Evolutionary conservation across 2,888 invertebrate genomes (phyloP), one percentile per base, ranked within the genome.

Genomic region (Galeruca laticollis): DNA sequence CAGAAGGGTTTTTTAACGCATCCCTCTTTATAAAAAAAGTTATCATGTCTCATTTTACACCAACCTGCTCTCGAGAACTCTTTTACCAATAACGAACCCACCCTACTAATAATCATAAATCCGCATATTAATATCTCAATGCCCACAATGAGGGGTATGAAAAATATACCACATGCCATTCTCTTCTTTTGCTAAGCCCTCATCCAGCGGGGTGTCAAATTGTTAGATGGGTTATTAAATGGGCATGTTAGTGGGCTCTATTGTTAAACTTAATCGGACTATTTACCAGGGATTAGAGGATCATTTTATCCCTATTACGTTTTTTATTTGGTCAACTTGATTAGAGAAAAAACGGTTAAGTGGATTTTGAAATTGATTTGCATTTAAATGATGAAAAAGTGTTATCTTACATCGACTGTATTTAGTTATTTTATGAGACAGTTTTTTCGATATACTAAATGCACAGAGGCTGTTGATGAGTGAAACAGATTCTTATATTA

Each of bases 161-260:
- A 69, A 62, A 70, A 68, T 66, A 60, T 70, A 70, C 71, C 73
- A 74, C 73, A 74, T 74, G 73, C 70, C 56, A 70, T 65, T 71
- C 69, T 59, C 60, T 61, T 68, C 69, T 62, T 47, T n/a, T 15
- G 56, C 26, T 66, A 59, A 66, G 51, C 59, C 66, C 37, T 57
- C 47, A 70, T 72, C 68, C 71, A 47, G 65, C 69, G 70, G 72
- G 75, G 75, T 73, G 75, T 73, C 75, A 72, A 72, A 73, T 73
- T 68, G 66, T 73, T 63, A 69, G 69, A 68, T 60, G 71, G 70
- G 71, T 73, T 74, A 74, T 75, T 73, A 73, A 75, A 75, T 70
- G 72, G 73, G 69, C 71, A 67, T 47, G 65, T 67, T 67, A 69
- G 69, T 63, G 54, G 69, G 64, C 35, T 57, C 70, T 51, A 71